Evolutionary conservation across 2,888 invertebrate genomes (phyloP).

Genomic region (Cataglyphis cursor): DNA sequence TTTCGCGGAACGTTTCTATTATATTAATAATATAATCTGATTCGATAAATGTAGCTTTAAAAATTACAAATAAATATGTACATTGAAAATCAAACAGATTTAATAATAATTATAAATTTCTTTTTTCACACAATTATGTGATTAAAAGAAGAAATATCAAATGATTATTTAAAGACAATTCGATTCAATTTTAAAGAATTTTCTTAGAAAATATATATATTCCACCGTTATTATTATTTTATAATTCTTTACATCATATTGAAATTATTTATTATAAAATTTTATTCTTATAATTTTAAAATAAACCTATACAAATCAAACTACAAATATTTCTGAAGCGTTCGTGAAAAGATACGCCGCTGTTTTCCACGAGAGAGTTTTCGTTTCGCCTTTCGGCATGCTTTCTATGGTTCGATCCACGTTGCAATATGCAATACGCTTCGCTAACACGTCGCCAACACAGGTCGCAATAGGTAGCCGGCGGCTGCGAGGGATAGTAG

Average conservation of each 20-base stretch:
- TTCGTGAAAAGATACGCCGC: background rate
- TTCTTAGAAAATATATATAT: background rate
- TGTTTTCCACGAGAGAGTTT: constrained; percentile 5
- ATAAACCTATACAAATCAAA: background rate
- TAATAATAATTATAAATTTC: background rate
- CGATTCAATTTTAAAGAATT: background rate
- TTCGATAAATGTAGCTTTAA: constrained; percentile 6
- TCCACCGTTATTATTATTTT: background rate
- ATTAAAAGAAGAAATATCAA: background rate
- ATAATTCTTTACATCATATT: background rate
- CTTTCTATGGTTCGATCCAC: constrained; percentile 31
- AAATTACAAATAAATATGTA: background rate
- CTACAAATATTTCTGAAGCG: background rate
- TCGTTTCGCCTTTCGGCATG: constrained; percentile 17
- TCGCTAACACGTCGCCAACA: constrained; percentile 66
- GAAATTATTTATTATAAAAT: background rate
- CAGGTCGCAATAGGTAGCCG: constrained; percentile 55
- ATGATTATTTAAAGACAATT: background rate
- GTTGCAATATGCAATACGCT: constrained; percentile 58
- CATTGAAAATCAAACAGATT: background rate
- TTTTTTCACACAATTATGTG: background rate
- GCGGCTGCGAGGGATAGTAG: constrained; percentile 71
- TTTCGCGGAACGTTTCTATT: background rate
- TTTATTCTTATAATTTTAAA: background rate
- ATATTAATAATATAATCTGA: background rate